Evolutionary conservation across 2,888 invertebrate genomes (phyloP).

Genomic region (Drosophila eohydei): DNA sequence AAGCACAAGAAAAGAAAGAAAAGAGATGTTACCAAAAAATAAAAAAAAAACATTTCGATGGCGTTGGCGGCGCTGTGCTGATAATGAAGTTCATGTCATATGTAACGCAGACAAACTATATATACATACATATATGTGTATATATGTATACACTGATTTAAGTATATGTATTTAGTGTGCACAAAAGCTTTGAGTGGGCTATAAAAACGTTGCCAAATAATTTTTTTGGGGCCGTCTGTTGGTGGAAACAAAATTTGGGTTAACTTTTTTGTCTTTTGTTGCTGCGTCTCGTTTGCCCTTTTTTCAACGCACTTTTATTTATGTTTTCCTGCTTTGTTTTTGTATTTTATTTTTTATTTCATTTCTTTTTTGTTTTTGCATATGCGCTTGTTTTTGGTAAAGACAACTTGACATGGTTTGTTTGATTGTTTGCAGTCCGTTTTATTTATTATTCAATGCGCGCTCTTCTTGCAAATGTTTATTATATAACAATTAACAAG

Average conservation of each 20-base stretch:
- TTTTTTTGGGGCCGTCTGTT: slow-evolving; percentile 56
- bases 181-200: slow-evolving; percentile 59
- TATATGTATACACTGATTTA: slow-evolving; percentile 2
- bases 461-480: slow-evolving; percentile 49
- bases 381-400: slow-evolving; percentile 43
- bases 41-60: slow-evolving; percentile 23
- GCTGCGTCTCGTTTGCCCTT: slow-evolving; percentile 57
- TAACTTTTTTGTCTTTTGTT: slow-evolving; percentile 52
- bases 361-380: slow-evolving; percentile 51
- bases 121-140: not conserved
- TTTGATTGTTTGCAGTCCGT: slow-evolving; percentile 15
- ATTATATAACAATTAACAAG: slow-evolving; percentile 70
- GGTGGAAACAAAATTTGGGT: slow-evolving; percentile 72
- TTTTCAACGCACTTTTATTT: slow-evolving; percentile 74
- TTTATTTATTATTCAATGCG: slow-evolving; percentile 69
- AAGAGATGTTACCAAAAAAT: slow-evolving; percentile 73
- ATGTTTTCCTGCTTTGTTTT: slow-evolving; percentile 64
- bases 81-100: slow-evolving; percentile 78
- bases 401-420: slow-evolving; percentile 70
- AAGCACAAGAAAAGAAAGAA: slow-evolving; percentile 40
- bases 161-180: slow-evolving; percentile 20
- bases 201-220: slow-evolving; percentile 79
- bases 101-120: slow-evolving; percentile 14
- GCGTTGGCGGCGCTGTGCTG: slow-evolving; percentile 62
- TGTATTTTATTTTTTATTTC: slow-evolving; percentile 30